Evolutionary conservation across 2,888 invertebrate species (phyloP).

Genomic region (Schizaphis graminum): DNA sequence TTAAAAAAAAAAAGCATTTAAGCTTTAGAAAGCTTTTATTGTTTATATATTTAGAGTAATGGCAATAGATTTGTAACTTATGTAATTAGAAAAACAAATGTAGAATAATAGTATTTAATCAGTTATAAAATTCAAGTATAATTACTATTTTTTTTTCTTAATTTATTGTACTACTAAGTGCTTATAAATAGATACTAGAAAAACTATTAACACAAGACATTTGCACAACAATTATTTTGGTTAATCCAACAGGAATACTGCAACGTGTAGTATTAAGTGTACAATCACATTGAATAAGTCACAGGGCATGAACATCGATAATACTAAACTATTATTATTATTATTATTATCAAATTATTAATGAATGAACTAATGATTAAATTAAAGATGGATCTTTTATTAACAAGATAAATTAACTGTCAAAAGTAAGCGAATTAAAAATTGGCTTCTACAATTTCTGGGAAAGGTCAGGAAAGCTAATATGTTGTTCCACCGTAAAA

Average conservation of each 20-base stretch:
- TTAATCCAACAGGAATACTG: neutral
- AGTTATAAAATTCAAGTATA: no score
- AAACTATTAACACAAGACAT: neutral
- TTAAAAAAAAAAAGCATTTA: no score
- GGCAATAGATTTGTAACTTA: no score
- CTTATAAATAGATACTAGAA: neutral
- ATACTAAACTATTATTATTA: neutral
- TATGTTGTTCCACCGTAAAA: neutral
- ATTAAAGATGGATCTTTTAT: neutral
- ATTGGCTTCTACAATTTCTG: neutral
- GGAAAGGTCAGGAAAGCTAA: neutral
- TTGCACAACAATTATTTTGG: neutral
- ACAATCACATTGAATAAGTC: neutral
- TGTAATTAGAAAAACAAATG: no score
- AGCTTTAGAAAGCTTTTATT: no score
- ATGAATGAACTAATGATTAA: no score
- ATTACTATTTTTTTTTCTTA: no score
- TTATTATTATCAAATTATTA: no score
- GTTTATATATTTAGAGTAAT: no score
- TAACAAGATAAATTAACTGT: neutral
- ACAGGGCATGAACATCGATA: neutral
- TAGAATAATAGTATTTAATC: no score
- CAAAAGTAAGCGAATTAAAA: neutral
- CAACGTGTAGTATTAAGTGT: neutral
- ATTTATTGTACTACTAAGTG: no score